Evolutionary conservation across 1,140 invertebrate species (phyloP).

Genomic region (Wasmannia auropunctata): DNA sequence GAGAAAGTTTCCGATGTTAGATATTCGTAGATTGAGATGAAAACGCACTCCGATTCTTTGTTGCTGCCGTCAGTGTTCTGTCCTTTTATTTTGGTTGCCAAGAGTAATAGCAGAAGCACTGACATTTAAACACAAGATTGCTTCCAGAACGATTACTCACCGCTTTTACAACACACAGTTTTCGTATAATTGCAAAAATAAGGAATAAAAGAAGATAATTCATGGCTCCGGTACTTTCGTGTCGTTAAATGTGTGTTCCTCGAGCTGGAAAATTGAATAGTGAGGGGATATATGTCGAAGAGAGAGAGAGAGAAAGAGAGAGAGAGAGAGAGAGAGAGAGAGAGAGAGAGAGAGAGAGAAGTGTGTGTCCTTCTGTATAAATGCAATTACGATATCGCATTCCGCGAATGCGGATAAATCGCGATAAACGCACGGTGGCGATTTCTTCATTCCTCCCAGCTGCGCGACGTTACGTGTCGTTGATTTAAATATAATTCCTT

Average conservation of each 20-base stretch:
- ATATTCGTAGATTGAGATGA: constrained; percentile 10
- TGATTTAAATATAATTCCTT: constrained; percentile 72
- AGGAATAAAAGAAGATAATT: not conserved
- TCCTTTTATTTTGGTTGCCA: not conserved
- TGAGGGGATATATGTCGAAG: not conserved
- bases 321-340: no score
- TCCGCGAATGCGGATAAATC: constrained; percentile 41
- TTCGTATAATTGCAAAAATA: not conserved
- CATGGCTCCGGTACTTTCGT: not conserved
- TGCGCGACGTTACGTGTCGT: constrained; percentile 56
- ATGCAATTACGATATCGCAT: constrained; percentile 50
- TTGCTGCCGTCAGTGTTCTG: not conserved
- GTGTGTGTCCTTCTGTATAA: constrained; percentile 22
- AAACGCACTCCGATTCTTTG: constrained; percentile 6
- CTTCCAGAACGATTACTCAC: not conserved
- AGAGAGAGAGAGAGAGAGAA: no score
- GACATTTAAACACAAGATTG: not conserved
- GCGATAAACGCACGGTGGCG: not conserved
- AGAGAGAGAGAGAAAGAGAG: no score
- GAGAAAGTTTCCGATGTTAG: constrained; percentile 38
- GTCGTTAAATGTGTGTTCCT: not conserved
- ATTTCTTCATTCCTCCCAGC: constrained; percentile 50
- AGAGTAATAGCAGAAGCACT: not conserved
- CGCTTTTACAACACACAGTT: not conserved
- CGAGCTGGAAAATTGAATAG: constrained; percentile 31